Conservation (phyloP, 2,888 invertebrate genomes). For the Morpho achilles region DNA sequence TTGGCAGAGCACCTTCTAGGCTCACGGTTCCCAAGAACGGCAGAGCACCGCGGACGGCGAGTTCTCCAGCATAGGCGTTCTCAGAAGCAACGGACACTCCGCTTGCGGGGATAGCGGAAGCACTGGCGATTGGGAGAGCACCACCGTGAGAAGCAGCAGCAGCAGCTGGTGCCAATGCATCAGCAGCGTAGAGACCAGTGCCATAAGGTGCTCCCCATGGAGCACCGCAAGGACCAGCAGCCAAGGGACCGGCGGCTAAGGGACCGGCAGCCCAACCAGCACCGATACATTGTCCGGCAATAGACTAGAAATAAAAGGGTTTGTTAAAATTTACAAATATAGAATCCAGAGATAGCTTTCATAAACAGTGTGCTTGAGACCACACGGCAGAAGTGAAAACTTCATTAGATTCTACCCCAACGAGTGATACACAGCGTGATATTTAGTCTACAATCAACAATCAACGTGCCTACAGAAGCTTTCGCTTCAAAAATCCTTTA, state of each 20-base stretch:
- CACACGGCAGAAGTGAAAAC: no score
- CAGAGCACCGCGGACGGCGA: no score
- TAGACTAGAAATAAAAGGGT: constrained; percentile 22
- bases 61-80: constrained; percentile 24
- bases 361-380: no score
- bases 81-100: constrained; percentile 37
- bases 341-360: no score
- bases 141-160: constrained; percentile 17
- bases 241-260: constrained; percentile 4
- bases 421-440: no score
- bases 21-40: no score
- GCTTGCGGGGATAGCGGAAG: constrained; percentile 32
- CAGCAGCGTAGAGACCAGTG: constrained; percentile 9
- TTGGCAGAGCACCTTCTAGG: constrained; percentile 21
- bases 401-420: no score
- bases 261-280: constrained; percentile 8
- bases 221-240: constrained; percentile 5
- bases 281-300: constrained; percentile 30
- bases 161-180: constrained; percentile 21
- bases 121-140: constrained; percentile 37
- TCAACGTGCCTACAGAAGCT: no score
- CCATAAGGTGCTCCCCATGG: constrained; percentile 10
- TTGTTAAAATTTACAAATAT: no score
- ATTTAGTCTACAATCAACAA: no score
- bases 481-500: no score